A percentile compares a stretch with the other conserved stretches of the same genome.
These are phyloP conservation scores for Hemibagrus guttatus DNA, from an alignment of 2,797 vertebrate genomes.

Conservation along the genomic window DNA sequence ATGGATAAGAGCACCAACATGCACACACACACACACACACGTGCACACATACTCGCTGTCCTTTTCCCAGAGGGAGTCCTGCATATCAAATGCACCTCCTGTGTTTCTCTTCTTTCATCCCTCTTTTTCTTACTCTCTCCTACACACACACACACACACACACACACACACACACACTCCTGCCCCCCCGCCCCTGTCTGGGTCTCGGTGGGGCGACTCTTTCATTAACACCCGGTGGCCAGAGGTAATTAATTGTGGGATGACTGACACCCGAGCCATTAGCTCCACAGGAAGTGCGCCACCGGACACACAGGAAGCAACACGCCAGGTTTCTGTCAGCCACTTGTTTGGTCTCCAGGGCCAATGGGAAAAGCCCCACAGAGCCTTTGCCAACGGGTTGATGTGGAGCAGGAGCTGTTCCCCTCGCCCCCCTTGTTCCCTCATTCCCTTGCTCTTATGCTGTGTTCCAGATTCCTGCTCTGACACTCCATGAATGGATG, in stretches of 20 bases:
- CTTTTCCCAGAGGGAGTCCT: slow-evolving; percentile 49
- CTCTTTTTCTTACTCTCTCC: slow-evolving; percentile 18
- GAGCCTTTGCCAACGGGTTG: slow-evolving; percentile 12
- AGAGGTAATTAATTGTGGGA: slow-evolving; percentile 61
- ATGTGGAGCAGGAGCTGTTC: background rate
- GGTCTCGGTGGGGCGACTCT: slow-evolving; percentile 56
- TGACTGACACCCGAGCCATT: slow-evolving; percentile 65
- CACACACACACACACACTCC: slow-evolving; percentile 9
- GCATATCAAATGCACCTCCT: slow-evolving; percentile 39
- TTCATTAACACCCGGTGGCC: slow-evolving; percentile 59
- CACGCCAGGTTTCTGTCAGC: slow-evolving; percentile 58
- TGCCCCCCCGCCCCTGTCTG: slow-evolving; percentile 17
- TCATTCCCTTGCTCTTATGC: background rate
- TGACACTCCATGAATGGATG: background rate
- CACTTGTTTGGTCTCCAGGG: slow-evolving; percentile 26
- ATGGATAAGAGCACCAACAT: slow-evolving; percentile 47
- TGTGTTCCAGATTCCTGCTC: background rate
- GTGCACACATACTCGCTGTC: slow-evolving; percentile 41
- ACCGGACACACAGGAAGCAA: slow-evolving; percentile 56
- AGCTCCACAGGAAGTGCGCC: slow-evolving; percentile 56
- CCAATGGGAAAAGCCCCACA: slow-evolving; percentile 9
- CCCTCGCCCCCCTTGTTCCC: background rate
- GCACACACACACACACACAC: slow-evolving; percentile 37
- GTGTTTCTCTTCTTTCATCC: slow-evolving; percentile 39
- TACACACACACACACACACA: background rate